Conservation (phyloP, 2,888 invertebrate genomes). For the Nasonia oneida region DNA sequence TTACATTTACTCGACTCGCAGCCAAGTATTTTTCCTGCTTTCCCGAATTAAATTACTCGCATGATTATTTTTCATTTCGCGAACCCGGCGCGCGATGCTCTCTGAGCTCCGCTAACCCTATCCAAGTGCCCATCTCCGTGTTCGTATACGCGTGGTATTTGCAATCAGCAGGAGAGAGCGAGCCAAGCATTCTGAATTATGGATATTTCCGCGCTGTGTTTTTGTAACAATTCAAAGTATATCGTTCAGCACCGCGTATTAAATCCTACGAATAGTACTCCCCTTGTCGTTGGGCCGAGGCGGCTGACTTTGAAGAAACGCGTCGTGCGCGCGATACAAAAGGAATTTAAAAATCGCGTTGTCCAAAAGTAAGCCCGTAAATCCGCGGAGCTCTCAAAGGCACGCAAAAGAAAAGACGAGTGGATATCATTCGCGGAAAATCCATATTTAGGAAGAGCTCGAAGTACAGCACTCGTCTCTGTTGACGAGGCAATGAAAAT, state of each 20-base stretch:
- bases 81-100: conserved; percentile 7
- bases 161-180: conserved; percentile 44
- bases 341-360: neutral
- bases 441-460: conserved; percentile 33
- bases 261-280: conserved; percentile 14
- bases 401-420: neutral
- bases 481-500: conserved; percentile 72
- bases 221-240: conserved; percentile 33
- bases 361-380: neutral
- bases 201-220: conserved; percentile 28
- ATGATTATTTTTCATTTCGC: conserved; percentile 59
- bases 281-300: too few species aligned
- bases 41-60: conserved; percentile 58
- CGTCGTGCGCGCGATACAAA: neutral
- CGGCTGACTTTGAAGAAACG: conserved; percentile 29
- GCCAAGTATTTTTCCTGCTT: conserved; percentile 60
- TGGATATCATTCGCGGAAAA: conserved; percentile 16
- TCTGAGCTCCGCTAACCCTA: neutral
- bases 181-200: conserved; percentile 24
- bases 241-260: conserved; percentile 35
- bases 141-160: conserved; percentile 41
- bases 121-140: neutral
- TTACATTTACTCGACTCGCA: conserved; percentile 56
- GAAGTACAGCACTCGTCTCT: conserved; percentile 23
- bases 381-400: neutral